Base-by-base conservation (phyloP, 2,797 vertebrate species). In the Numenius phaeopus region DNA sequence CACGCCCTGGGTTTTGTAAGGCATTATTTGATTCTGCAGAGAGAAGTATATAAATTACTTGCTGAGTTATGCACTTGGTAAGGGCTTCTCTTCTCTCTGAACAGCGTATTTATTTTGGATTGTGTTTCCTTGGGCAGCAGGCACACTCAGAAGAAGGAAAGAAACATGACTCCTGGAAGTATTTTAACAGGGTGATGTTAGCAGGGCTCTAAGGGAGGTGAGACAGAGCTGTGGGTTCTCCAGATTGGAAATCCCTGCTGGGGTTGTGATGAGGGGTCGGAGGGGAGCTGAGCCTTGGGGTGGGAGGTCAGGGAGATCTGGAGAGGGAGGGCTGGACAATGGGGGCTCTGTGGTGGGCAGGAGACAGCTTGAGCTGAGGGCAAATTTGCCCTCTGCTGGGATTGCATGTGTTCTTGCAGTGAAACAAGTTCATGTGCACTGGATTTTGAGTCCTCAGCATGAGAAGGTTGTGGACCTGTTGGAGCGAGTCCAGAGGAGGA, bases 21-120 rank as follows among this genome's bases (percentile, higher is more conserved):
- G 46, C 23, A 24, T 32, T 66, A 62, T 77, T 82, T 75, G 49
- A 40, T 82, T 89, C 76, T 94, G 37, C 34, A 59, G 66, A 82
- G 55, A 73, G 52, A 66, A 65, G n/a, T 34, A n/a, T 59, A 72
- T 86, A 81, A 89, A 87, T 85, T 87, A 77, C 64, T 87, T 80
- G 58, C 50, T n/a, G 42, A 89, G 23, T 84, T 82, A 67, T 40
- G 34, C 21, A 34, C 34, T 89, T 82, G 34, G 40, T 77, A 67
- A 89, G 32, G 50, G 14, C 23, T 73, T 34, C 20, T 54, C 76
- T 83, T 86, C 32, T 84, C 29, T 81, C 57, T 78, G 57, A 89
- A 57, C 10, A 65, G 57, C 0, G 0, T 52, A 30, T 71, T 92
- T 92, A 62, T 70, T 92, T 91, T 58, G 59, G 54, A 77, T 8